Evolutionary conservation across 1,140 invertebrate genomes (phyloP).

Genomic region (Andricus grossulariae): DNA sequence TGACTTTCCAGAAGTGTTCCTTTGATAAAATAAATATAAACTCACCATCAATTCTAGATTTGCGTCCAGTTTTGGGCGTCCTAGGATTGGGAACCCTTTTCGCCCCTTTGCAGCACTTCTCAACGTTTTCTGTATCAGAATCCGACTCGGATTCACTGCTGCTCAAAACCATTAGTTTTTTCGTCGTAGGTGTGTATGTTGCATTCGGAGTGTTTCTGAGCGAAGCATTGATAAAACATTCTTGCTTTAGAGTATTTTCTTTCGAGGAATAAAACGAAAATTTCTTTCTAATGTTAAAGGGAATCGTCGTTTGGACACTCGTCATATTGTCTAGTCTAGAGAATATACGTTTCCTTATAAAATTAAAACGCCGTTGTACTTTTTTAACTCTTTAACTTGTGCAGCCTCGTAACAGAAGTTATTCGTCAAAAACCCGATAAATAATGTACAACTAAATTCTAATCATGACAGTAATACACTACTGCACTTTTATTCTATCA

Average conservation of each 20-base stretch:
- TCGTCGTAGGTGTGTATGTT: conserved; percentile 59
- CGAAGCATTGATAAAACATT: conserved; percentile 57
- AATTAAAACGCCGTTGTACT: not conserved
- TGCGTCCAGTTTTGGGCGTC: conserved; percentile 48
- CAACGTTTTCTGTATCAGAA: conserved; percentile 62
- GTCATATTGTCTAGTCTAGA: conserved; percentile 40
- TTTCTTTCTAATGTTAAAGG: conserved; percentile 60
- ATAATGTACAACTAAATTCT: not conserved
- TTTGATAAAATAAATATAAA: not conserved
- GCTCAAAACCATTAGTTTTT: conserved; percentile 65
- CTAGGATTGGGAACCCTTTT: conserved; percentile 26
- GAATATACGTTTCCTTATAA: not conserved
- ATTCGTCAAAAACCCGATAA: not conserved
- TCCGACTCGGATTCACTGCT: conserved; percentile 68
- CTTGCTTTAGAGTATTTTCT: conserved; percentile 46
- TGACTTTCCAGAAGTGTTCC: not conserved
- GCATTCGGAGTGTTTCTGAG: conserved; percentile 46
- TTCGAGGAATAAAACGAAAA: conserved; percentile 61
- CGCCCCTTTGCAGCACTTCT: not conserved
- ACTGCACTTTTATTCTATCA: too few species aligned
- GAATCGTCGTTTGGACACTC: conserved; percentile 58
- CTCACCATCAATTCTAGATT: conserved; percentile 50
- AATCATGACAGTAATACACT: not conserved
- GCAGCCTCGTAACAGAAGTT: too few species aligned
- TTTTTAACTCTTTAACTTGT: too few species aligned